phyloP scores from a whole-genome alignment of 1,140 invertebrate genomes.

The Popillia japonica region DNA sequence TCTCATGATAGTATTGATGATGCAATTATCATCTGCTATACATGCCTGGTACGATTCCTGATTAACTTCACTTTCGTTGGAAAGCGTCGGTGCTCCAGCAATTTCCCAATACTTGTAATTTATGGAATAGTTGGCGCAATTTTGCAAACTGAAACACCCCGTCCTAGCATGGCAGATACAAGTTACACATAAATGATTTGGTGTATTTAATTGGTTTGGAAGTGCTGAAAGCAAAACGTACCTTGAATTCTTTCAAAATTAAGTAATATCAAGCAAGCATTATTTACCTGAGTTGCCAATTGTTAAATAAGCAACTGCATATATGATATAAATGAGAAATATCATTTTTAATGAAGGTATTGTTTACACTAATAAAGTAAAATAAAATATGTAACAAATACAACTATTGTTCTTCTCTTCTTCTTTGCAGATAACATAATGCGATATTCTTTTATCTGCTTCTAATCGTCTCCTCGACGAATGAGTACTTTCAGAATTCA shows the following conservation, averaged over 20 bases:
- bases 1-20: not conserved
- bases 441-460: no score
- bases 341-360: not conserved
- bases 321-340: not conserved
- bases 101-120: not conserved
- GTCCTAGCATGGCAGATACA: not conserved
- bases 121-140: slow-evolving; percentile 20
- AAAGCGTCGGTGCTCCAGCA: not conserved
- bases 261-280: not conserved
- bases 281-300: not conserved
- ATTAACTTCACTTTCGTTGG: not conserved
- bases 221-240: not conserved
- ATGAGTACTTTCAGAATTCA: no score
- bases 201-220: not conserved
- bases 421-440: no score
- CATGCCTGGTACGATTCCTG: not conserved
- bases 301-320: not conserved
- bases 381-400: no score
- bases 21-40: slow-evolving; percentile 32
- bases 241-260: not conserved
- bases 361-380: not conserved
- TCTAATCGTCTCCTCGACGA: no score
- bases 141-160: not conserved
- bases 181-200: not conserved
- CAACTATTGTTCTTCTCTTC: no score